Evolutionary conservation across 2,797 vertebrate genomes (phyloP).

Genomic region (Pseudochirops corinnae): DNA sequence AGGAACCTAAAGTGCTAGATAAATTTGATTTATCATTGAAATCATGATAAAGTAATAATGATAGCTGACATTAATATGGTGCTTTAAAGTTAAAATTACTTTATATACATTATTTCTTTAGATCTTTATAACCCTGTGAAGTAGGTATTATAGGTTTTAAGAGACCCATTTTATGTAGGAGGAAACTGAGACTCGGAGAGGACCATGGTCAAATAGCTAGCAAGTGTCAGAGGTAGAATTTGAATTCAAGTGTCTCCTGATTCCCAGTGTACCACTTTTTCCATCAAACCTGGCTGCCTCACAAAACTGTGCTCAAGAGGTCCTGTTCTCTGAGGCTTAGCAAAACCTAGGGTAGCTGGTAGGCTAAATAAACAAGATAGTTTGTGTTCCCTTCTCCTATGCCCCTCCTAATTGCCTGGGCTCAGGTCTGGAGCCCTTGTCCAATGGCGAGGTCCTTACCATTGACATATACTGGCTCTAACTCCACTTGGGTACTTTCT

Average conservation of each 20-base stretch:
- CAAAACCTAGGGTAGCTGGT: not conserved
- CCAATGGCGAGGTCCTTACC: conserved; percentile 46
- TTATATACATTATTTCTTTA: not conserved
- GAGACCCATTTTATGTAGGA: not conserved
- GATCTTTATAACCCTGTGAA: not conserved
- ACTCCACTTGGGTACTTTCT: conserved; percentile 62
- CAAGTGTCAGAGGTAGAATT: not conserved
- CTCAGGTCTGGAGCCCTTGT: not conserved
- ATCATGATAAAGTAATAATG: not conserved
- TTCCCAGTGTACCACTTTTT: not conserved
- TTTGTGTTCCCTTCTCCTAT: not conserved
- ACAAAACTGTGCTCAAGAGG: not conserved
- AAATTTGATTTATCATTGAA: not conserved
- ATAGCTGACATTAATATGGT: not conserved
- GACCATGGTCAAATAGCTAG: not conserved
- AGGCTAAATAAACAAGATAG: not conserved
- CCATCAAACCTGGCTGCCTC: not conserved
- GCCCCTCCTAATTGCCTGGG: not conserved
- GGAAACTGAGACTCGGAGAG: not conserved
- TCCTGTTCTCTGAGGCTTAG: not conserved
- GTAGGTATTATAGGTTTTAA: not conserved
- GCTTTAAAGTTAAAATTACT: not conserved
- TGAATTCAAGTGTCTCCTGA: not conserved
- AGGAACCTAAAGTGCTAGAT: not conserved
- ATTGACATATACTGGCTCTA: conserved; percentile 69